These are phyloP conservation scores for Tetanocera ferruginea DNA, from an alignment of 2,888 invertebrate genomes.

Conservation along the genomic window DNA sequence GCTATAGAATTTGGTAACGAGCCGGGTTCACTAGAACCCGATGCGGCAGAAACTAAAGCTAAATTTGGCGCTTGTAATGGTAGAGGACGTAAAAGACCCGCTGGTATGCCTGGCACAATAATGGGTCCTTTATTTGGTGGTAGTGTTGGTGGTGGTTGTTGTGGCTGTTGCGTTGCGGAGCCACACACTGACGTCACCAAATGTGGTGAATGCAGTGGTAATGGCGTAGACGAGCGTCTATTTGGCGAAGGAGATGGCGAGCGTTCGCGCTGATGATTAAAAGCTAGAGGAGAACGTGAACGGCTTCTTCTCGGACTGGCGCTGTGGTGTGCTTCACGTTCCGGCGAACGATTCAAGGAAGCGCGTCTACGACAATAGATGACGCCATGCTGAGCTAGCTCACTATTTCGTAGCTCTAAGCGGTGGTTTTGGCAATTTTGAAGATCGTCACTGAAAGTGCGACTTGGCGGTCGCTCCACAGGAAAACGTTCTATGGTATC, in stretches of 20 bases:
- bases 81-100: constrained; percentile 67
- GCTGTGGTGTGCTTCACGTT: constrained; percentile 52
- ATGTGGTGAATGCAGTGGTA: constrained; percentile 17
- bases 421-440: constrained; percentile 47
- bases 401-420: constrained; percentile 56
- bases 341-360: constrained; percentile 54
- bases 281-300: constrained; percentile 40
- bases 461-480: background rate
- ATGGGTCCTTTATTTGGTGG: constrained; percentile 50
- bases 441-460: constrained; percentile 3
- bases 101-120: constrained; percentile 58
- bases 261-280: constrained; percentile 34
- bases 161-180: constrained; percentile 43
- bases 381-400: constrained; percentile 51
- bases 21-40: constrained; percentile 10
- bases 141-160: constrained; percentile 60
- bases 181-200: constrained; percentile 46
- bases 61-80: constrained; percentile 60
- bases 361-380: constrained; percentile 61
- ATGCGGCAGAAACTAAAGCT: constrained; percentile 20
- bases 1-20: constrained; percentile 21
- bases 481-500: constrained; percentile 1
- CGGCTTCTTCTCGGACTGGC: constrained; percentile 52
- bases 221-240: constrained; percentile 49
- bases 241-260: constrained; percentile 48